Base-by-base conservation (phyloP, 2,797 vertebrate genomes). In the Brotula barbata region DNA sequence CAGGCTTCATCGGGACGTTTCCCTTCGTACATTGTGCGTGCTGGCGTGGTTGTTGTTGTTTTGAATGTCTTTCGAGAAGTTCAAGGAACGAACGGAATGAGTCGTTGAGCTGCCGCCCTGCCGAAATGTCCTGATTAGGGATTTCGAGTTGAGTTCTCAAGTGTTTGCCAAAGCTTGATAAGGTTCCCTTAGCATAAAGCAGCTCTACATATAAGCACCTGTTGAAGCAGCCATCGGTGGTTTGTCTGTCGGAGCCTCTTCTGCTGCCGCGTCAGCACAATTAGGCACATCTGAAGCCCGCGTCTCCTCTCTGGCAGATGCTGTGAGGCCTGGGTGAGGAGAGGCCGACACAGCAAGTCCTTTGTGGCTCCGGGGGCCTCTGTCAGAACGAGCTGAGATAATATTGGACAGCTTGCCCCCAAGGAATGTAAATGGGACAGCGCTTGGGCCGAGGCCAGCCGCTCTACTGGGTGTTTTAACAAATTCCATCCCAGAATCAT, bases 401-500 rank as follows among this genome's bases (percentile, higher is more conserved):
- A 87, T 72, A 80, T 63, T 87, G 81, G 85, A 88, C 86, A 83
- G 86, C 75, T 85, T 73, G 74, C 77, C 77, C 65, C 68, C 21
- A 65, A 87, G 86, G 90, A 91, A 91, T 90, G 88, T 80, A 78
- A 76, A 71, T 58, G 51, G 78, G 71, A 75, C 64, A 43, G 70
- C 16, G 64, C 41, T 79, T 83, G 82, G 77, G 59, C 44, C 19
- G 1, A 28, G 59, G 73, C 80, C 82, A 80, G 68, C 50, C 64
- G 62, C 70, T 77, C 58, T 64, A 4, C 75, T 45, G 76, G 64
- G 66, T 54, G 64, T 77, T 81, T 81, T 56, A 71, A 63, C 67
- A 67, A 69, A 63, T 65, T 48, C 68, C 47, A 43, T 72, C 46
- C n/a, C 56, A 61, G 59, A 78, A 64, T 48, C 63, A 53, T 58